phyloP scores from a whole-genome alignment of 2,888 invertebrate genomes.

The Caenorhabditis angaria region DNA sequence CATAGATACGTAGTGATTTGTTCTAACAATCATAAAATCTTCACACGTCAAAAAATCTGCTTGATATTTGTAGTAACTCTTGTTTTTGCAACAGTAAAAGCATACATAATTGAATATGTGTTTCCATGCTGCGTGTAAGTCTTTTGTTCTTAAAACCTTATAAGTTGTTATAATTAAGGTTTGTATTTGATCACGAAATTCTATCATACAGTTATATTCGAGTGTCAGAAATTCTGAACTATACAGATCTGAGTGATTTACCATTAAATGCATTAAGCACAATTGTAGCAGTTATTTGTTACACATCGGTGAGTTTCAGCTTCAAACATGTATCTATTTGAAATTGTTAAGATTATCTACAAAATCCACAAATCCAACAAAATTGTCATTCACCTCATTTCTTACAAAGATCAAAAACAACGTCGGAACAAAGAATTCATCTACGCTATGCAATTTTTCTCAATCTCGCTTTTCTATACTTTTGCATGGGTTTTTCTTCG shows the following conservation, averaged over 20 bases:
- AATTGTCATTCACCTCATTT: too few relatives aligned
- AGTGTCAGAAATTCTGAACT: not conserved
- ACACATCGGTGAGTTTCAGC: not conserved
- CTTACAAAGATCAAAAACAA: too few relatives aligned
- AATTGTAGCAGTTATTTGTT: not conserved
- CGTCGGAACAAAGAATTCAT: not conserved
- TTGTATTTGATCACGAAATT: not conserved
- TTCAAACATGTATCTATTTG: too few relatives aligned
- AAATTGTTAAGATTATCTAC: not conserved
- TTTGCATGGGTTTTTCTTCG: constrained; percentile 1
- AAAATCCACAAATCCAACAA: not conserved
- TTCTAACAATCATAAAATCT: too few relatives aligned
- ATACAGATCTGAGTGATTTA: not conserved
- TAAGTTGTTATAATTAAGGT: too few relatives aligned
- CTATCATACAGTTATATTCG: not conserved
- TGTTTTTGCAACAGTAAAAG: too few relatives aligned
- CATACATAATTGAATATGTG: too few relatives aligned
- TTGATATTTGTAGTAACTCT: too few relatives aligned
- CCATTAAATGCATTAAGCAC: not conserved
- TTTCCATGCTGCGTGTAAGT: too few relatives aligned
- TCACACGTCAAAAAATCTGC: too few relatives aligned
- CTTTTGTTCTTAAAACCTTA: too few relatives aligned
- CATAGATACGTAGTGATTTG: too few relatives aligned
- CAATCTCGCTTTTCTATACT: not conserved
- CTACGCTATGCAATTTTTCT: constrained; percentile 1